Conservation (phyloP, 2,797 vertebrate genomes). For the Poeciliopsis presidionis region DNA sequence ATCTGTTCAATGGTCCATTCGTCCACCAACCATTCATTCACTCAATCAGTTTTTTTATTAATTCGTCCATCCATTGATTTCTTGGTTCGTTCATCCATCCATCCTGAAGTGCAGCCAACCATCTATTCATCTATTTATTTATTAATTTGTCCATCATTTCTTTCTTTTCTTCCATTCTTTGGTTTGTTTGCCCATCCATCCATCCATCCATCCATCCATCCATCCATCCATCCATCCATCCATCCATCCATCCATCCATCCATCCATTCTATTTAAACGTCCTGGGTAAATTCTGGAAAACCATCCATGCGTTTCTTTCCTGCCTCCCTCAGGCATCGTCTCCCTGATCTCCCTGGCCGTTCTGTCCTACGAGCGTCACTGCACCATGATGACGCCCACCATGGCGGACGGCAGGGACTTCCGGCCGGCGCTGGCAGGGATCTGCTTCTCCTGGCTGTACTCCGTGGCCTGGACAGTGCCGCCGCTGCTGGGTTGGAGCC, state of each 20-base stretch:
- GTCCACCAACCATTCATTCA: no score
- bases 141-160: no score
- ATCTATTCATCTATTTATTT: no score
- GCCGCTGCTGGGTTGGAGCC: conserved; percentile 85
- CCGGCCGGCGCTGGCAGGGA: conserved; percentile 75
- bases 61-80: no score
- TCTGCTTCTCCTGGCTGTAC: conserved; percentile 85
- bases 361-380: conserved; percentile 84
- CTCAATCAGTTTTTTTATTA: no score
- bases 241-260: neutral
- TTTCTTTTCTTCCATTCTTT: no score
- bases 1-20: no score
- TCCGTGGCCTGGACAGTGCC: conserved; percentile 82
- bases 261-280: neutral
- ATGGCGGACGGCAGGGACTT: conserved; percentile 79
- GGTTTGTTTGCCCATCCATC: no score
- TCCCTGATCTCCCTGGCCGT: conserved; percentile 85
- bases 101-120: no score
- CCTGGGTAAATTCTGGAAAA: neutral
- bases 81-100: no score
- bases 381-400: conserved; percentile 78
- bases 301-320: neutral
- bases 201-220: no score
- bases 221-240: no score
- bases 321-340: conserved; percentile 77